phyloP scores from a whole-genome alignment of 2,888 invertebrate species.

The Temnothorax ravouxi region DNA sequence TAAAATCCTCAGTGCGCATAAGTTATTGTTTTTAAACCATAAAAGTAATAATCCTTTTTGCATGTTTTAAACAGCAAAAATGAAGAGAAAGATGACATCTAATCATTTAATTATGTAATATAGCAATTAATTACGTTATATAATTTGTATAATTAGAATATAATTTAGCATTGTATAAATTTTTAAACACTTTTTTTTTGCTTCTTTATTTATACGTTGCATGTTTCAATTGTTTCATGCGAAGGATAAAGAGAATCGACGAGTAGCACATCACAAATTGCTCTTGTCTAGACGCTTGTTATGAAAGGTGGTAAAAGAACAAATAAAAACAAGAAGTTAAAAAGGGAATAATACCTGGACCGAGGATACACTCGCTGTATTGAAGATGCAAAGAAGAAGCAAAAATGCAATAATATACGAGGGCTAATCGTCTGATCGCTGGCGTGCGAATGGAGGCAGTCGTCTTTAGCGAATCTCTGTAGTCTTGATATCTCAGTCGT shows the following conservation, averaged over 20 bases:
- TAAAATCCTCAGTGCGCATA: background rate
- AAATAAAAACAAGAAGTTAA: background rate
- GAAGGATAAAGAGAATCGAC: background rate
- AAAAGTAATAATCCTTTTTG: background rate
- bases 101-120: background rate
- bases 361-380: slow-evolving; percentile 17
- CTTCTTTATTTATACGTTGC: background rate
- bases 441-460: slow-evolving; percentile 38
- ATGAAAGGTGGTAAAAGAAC: background rate
- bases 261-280: background rate
- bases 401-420: slow-evolving; percentile 9
- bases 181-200: background rate
- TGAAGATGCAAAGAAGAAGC: slow-evolving; percentile 3
- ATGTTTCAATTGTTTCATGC: background rate
- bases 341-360: background rate
- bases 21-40: background rate
- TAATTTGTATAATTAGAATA: background rate
- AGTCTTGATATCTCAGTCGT: slow-evolving; percentile 48
- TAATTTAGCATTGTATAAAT: background rate
- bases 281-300: slow-evolving; percentile 5
- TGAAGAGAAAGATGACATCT: background rate
- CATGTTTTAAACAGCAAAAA: background rate
- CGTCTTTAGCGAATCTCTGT: slow-evolving; percentile 39
- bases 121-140: background rate
- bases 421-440: slow-evolving; percentile 32